phyloP scores from a whole-genome alignment of 2,113 vertebrate species.

The Sorex fumeus region DNA sequence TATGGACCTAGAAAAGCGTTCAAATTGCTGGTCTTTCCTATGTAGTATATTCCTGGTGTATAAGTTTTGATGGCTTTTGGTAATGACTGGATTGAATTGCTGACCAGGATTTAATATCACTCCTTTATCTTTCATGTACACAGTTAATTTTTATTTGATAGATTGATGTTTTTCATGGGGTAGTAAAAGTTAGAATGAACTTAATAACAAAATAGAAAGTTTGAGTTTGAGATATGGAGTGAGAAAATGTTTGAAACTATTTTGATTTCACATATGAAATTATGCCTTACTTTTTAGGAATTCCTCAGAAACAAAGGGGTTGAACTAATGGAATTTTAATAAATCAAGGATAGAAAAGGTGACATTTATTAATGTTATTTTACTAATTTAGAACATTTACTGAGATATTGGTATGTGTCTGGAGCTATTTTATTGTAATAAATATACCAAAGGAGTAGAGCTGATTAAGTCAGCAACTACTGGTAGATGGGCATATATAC shows the following conservation, averaged over 20 bases:
- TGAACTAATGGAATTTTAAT: conserved; percentile 31
- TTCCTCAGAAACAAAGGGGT: conserved; percentile 40
- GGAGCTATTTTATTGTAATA: neutral
- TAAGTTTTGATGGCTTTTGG: conserved; percentile 28
- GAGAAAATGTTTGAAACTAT: neutral
- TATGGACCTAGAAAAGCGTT: conserved; percentile 34
- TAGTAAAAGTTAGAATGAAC: conserved; percentile 33
- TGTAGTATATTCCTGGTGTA: neutral
- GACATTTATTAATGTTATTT: conserved; percentile 34
- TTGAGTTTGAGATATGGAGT: neutral
- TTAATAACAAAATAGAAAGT: conserved; percentile 51
- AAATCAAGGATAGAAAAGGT: neutral
- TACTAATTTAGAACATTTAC: neutral
- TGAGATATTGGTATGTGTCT: neutral
- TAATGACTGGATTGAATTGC: neutral
- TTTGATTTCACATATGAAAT: conserved; percentile 46
- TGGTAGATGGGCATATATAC: neutral
- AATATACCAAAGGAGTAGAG: neutral
- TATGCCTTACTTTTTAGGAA: conserved; percentile 44
- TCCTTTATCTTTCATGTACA: neutral
- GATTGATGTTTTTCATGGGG: conserved; percentile 18
- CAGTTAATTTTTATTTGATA: conserved; percentile 28
- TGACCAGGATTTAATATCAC: neutral
- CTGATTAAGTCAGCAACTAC: neutral
- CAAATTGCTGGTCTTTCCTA: conserved; percentile 36